Evolutionary conservation across 2,113 vertebrate species (phyloP), one percentile per base, ranked within the genome.

Genomic region (Daubentonia madagascariensis): DNA sequence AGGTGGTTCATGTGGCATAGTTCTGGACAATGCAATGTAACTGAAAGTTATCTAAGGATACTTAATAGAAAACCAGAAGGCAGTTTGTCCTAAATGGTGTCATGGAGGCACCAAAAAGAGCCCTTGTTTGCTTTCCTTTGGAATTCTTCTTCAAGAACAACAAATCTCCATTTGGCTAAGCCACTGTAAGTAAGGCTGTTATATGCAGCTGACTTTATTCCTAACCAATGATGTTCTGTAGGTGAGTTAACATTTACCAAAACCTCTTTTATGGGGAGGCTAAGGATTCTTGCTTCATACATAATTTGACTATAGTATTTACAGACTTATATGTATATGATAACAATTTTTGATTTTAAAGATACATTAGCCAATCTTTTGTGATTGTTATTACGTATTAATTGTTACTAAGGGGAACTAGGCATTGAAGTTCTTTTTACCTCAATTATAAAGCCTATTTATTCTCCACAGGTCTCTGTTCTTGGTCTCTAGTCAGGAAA

Each of bases 321-420:
- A 80, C 8, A 91, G 30, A 22, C 57, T 95, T 92, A 95, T 92
- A 9, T 65, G 17, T 79, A 63, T 80, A 20, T 52, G 22, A 85
- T 48, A 17, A 10, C 65, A 37, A 65, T 81, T 23, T 97, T 85
- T 94, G 1, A 86, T 72, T 88, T 76, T 65, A 78, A 91, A 96
- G 8, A 61, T 2, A 75, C 7, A 45, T 50, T 52, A 63, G 1
- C 59, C 28, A 40, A 57, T 61, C 30, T 76, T 43, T 88, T 76
- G 40, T 8, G 40, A 68, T 75, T 92, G 18, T 70, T 75, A 89
- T 85, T 81, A 85, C 68, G 73, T 43, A 54, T n/a, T 90, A 54
- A n/a, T 70, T 79, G 32, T 78, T 95, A 67, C 11, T 78, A 43
- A 89, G 85, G 20, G 35, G 11, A 94, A 40, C 11, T 81, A 68